Evolutionary conservation across 2,797 vertebrate genomes (phyloP).

Genomic region (Dicrostonyx torquatus): DNA sequence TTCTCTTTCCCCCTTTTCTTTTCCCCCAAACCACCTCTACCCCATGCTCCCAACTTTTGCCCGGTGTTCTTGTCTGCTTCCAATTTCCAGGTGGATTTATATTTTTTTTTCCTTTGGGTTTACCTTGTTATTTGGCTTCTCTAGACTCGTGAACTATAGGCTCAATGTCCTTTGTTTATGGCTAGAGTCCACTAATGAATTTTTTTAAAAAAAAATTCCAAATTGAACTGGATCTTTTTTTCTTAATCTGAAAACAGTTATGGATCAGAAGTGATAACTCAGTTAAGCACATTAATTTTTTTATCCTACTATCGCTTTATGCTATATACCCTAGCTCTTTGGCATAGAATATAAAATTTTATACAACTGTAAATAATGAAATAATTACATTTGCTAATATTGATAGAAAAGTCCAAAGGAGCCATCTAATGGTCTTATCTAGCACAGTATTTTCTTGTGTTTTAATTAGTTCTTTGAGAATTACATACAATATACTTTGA

Average conservation of each 20-base stretch:
- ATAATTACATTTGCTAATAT: background rate
- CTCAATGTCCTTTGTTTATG: too few species aligned
- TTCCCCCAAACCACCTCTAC: too few species aligned
- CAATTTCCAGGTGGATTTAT: too few species aligned
- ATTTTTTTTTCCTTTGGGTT: too few species aligned
- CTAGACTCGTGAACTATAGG: too few species aligned
- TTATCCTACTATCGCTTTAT: background rate
- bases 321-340: background rate
- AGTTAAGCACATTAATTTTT: constrained; percentile 15
- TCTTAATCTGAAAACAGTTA: constrained; percentile 17
- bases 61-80: too few species aligned
- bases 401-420: background rate
- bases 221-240: constrained; percentile 4
- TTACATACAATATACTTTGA: background rate
- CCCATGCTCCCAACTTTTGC: too few species aligned
- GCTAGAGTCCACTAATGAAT: too few species aligned
- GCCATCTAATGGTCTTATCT: background rate
- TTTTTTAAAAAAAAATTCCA: background rate
- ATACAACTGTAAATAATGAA: background rate
- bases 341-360: constrained; percentile 33
- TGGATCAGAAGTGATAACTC: constrained; percentile 24
- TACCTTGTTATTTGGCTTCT: too few species aligned
- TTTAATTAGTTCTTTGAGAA: background rate
- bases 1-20: too few species aligned
- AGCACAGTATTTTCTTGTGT: background rate